Evolutionary conservation across 2,797 vertebrate genomes (phyloP).

Genomic region (Lithobates pipiens): DNA sequence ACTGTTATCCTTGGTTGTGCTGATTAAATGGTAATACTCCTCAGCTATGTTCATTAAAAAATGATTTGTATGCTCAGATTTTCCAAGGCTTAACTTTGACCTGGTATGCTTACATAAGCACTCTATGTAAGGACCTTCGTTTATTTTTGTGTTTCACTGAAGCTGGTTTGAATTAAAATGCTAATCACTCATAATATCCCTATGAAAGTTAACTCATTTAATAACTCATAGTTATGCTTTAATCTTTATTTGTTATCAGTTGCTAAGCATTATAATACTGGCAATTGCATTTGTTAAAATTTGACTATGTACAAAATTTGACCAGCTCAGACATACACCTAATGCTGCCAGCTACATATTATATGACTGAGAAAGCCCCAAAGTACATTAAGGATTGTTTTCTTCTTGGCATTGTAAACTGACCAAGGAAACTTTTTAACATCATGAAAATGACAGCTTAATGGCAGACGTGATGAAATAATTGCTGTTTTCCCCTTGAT

Average conservation of each 20-base stretch:
- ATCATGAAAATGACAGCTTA: too few relatives aligned
- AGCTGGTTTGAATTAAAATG: conserved; percentile 11
- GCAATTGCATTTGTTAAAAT: neutral
- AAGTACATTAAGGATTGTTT: neutral
- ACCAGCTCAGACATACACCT: neutral
- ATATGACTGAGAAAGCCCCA: neutral
- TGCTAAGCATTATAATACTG: conserved; percentile 35
- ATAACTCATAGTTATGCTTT: neutral
- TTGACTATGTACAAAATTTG: neutral
- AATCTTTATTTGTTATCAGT: conserved; percentile 10
- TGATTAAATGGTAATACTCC: too few relatives aligned
- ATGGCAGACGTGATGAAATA: too few relatives aligned
- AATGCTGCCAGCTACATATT: neutral
- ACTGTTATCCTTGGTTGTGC: neutral
- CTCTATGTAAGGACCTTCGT: neutral
- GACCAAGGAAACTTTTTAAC: neutral
- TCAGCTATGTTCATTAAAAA: neutral
- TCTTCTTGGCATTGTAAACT: neutral
- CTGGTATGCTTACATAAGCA: neutral
- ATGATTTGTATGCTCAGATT: neutral
- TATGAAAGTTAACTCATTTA: conserved; percentile 13
- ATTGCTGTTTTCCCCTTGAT: too few relatives aligned
- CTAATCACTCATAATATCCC: neutral
- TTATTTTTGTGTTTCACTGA: conserved; percentile 5
- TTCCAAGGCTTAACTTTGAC: neutral